Evolutionary conservation across 1,140 invertebrate species (phyloP).

Genomic region (Callitettix versicolor): DNA sequence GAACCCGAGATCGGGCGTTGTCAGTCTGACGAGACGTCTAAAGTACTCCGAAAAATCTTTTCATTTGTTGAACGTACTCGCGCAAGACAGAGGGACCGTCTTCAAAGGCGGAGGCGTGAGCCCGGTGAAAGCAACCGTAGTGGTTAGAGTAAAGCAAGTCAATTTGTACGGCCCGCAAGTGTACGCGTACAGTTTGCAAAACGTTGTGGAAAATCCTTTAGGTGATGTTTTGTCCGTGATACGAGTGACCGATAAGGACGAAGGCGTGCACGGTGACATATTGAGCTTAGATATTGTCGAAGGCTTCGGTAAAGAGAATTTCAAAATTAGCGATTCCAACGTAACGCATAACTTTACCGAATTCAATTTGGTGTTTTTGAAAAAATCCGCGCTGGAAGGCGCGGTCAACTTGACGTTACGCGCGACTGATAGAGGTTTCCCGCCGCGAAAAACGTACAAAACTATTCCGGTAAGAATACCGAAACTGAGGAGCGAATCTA

Average conservation of each 20-base stretch:
- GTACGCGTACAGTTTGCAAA: slow-evolving; percentile 61
- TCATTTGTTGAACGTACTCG: slow-evolving; percentile 66
- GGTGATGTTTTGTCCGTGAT: slow-evolving; percentile 83
- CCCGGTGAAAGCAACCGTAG: slow-evolving; percentile 57
- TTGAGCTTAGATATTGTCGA: slow-evolving; percentile 69
- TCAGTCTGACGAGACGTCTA: slow-evolving; percentile 70
- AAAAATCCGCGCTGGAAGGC: slow-evolving; percentile 54
- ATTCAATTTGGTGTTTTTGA: slow-evolving; percentile 63
- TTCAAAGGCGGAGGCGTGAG: slow-evolving; percentile 47
- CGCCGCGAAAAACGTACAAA: slow-evolving; percentile 59
- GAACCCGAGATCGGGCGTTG: slow-evolving; percentile 82
- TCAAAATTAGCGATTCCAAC: slow-evolving; percentile 53
- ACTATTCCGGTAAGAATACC: slow-evolving; percentile 61
- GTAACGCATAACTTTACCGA: slow-evolving; percentile 33
- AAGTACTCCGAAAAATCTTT: slow-evolving; percentile 48
- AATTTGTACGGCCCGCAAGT: slow-evolving; percentile 80
- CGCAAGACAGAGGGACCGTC: slow-evolving; percentile 65
- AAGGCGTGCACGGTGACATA: slow-evolving; percentile 72
- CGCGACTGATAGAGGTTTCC: slow-evolving; percentile 71
- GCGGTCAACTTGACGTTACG: slow-evolving; percentile 78
- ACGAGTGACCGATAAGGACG: slow-evolving; percentile 68
- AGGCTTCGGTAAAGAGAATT: slow-evolving; percentile 77
- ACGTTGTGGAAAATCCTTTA: slow-evolving; percentile 70
- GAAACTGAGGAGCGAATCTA: slow-evolving; percentile 69
- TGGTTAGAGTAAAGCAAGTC: slow-evolving; percentile 66